phyloP scores from a whole-genome alignment of 2,113 vertebrate genomes.

The Poeciliopsis turrubarensis region DNA sequence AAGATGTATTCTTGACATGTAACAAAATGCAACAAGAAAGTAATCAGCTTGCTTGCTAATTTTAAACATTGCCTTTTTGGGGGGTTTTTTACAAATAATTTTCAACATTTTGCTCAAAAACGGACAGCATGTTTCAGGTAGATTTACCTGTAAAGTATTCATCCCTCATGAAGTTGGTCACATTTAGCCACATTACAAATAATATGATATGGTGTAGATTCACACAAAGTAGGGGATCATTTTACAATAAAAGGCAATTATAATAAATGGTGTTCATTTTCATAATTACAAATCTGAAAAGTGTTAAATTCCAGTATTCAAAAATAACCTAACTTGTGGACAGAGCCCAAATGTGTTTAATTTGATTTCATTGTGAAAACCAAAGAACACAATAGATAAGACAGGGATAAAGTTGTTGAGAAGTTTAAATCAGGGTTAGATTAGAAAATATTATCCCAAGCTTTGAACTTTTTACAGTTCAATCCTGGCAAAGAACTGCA shows the following conservation, averaged over 20 bases:
- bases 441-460: no score
- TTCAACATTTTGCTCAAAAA: background rate
- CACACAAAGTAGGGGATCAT: no score
- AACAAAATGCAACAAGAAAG: background rate
- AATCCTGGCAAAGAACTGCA: no score
- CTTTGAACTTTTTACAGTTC: no score
- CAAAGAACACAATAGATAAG: background rate
- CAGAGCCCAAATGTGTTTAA: background rate
- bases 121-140: no score
- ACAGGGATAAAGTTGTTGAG: no score
- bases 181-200: background rate
- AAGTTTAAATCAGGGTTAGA: no score
- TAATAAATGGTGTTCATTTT: no score
- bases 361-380: background rate
- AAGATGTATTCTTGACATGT: conserved; percentile 10
- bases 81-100: no score
- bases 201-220: no score
- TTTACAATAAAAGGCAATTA: no score
- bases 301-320: background rate
- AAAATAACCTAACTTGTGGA: background rate
- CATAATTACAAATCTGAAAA: background rate
- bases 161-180: background rate
- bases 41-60: background rate
- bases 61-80: background rate
- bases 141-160: no score